Conservation (phyloP, 2,888 invertebrate genomes). For the Chironomus tentans region DNA sequence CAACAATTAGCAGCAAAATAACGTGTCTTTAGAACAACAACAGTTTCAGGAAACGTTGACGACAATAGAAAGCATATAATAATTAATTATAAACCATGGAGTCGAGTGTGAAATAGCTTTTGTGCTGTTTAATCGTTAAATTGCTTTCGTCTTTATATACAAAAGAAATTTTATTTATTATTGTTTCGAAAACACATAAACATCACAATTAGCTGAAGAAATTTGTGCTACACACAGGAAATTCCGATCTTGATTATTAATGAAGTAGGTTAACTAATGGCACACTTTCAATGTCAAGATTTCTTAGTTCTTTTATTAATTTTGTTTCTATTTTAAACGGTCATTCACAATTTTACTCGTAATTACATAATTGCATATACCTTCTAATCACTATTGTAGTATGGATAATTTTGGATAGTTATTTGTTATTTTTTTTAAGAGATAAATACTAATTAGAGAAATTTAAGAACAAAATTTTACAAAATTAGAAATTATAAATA, state of each 20-base stretch:
- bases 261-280: conserved; percentile 2
- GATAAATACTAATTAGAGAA: too few relatives aligned
- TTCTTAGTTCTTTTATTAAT: neutral
- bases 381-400: too few relatives aligned
- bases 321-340: too few relatives aligned
- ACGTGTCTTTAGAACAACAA: neutral
- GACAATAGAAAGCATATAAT: conserved; percentile 20
- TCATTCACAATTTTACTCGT: too few relatives aligned
- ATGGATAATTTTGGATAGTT: too few relatives aligned
- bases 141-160: neutral
- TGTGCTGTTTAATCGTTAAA: neutral
- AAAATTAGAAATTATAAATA: too few relatives aligned
- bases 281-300: conserved; percentile 5
- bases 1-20: neutral
- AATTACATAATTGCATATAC: too few relatives aligned
- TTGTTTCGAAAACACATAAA: neutral
- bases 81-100: conserved; percentile 17
- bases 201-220: neutral
- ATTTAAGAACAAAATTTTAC: too few relatives aligned
- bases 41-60: neutral
- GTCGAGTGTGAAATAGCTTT: conserved; percentile 12
- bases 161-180: neutral
- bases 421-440: too few relatives aligned
- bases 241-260: neutral
- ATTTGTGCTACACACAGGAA: conserved; percentile 2